Base-by-base conservation (phyloP, 2,888 invertebrate genomes). In the Eupithecia vulgata region DNA sequence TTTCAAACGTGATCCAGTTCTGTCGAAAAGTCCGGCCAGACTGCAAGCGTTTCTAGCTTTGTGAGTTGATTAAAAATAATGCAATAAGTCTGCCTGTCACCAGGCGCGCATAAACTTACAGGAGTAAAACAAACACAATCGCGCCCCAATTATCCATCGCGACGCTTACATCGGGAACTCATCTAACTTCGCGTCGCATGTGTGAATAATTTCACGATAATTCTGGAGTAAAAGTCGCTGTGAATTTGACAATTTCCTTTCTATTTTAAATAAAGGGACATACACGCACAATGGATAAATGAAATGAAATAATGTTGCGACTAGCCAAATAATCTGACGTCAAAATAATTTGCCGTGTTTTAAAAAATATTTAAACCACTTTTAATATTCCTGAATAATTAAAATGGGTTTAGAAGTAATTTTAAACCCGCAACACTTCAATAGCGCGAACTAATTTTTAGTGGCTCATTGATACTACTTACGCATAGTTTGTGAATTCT, bases 121-220 rank as follows among this genome's bases (percentile, higher is more conserved):
- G 57, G 62, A 45, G 70, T 67, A 61, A 83, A 83, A 81, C 82
- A 80, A 75, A 68, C 72, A 70, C 75, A 75, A 72, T 72, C 81
- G 80, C 79, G 87, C 82, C 83, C 86, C 86, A 90, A 90, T 89
- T 89, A 90, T 86, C 83, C 85, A 79, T 68, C 69, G 66, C 59
- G 70, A 59, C 75, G 75, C 72, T 72, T 70, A 70, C 70, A 75
- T 67, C 72, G 64, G 40, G 70, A 75, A 72, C 75, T 75, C 72
- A 72, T 75, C 70, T 72, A 72, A 75, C 72, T 75, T 75, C 64
- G 69, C 71, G 70, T 65, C 67, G 72, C 70, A 64, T 72, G 72
- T 75, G 72, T 72, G 75, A 72, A 75, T 75, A 75, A 75, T 70
- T 75, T 70, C 30, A 72, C 72, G 45, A 68, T 69, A 75, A 70